Evolutionary conservation across 1,140 invertebrate genomes (phyloP), one percentile per base, ranked within the genome.

Genomic region (Gryon sp.): DNA sequence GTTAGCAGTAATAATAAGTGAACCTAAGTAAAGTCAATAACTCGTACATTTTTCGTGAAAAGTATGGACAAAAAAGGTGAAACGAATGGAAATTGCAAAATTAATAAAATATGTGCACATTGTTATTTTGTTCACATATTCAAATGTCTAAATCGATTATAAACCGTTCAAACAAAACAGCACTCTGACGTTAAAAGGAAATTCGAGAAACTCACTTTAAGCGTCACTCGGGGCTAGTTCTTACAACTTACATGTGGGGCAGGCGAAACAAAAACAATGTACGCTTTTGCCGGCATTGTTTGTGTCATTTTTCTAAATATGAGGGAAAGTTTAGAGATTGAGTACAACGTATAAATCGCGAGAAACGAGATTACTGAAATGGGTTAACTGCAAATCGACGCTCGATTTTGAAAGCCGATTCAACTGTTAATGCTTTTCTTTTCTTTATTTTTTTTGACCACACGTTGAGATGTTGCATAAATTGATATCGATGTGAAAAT

Each of bases 131-230:
- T 22, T 4, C 28, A n/a, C 11, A 72, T 72, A 72, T 72, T 72
- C 68, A 72, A 57, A 63, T 28, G 68, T 72, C 69, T 41, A 73
- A 65, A 73, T 73, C 69, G 69, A 65, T 73, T 63, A 73, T 65
- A 59, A 65, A 12, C 59, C 14, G 43, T 55, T 43, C 50, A 26
- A 38, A 57, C 46, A 72, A 72, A 57, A 15, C 7, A 2, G 57
- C 38, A 8, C 15, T 22, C 38, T 18, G 52, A 68, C 52, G 30
- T 46, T 72, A 72, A 73, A 36, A 73, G 69, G 69, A 73, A 73
- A 73, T 73, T 59, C 69, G 69, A 73, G 69, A 73, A 73, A 73
- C 69, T 73, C n/a, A n/a, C 68, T 59, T 45, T 41, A 48, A 74
- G 59, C 59, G 59, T 74, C 59, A 65, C 60, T 60, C 9, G 36